Evolutionary conservation across 2,888 invertebrate genomes (phyloP).

Genomic region (Spisula solida): DNA sequence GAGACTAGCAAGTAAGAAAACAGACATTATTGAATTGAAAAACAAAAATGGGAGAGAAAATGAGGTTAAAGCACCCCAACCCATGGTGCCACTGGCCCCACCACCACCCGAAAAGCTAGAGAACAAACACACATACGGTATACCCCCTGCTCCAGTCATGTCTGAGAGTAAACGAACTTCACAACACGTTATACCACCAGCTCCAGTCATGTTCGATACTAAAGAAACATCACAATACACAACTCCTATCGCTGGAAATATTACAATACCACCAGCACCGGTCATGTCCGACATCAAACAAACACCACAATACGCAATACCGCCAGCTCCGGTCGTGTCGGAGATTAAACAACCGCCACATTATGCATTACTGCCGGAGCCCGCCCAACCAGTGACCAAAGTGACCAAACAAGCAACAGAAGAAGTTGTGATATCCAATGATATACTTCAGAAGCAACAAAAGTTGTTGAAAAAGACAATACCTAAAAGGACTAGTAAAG

Average conservation of each 20-base stretch:
- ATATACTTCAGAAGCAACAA: conserved; percentile 60
- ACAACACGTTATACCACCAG: background rate
- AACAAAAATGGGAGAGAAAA: background rate
- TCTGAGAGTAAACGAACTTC: background rate
- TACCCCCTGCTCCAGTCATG: background rate
- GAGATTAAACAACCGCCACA: too few species aligned
- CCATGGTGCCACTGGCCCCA: background rate
- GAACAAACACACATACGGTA: background rate
- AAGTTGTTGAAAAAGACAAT: conserved; percentile 54
- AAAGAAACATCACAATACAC: too few species aligned
- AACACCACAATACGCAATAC: too few species aligned
- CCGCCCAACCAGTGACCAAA: background rate
- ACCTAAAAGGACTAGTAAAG: conserved; percentile 55
- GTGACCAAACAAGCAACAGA: conserved; percentile 8
- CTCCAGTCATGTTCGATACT: background rate
- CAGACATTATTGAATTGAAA: conserved; percentile 50
- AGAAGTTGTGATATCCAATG: conserved; percentile 47
- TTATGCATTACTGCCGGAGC: background rate
- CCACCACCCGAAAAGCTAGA: background rate
- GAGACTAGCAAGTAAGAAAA: conserved; percentile 50
- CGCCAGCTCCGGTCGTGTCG: background rate
- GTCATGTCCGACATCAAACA: background rate
- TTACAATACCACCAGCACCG: background rate
- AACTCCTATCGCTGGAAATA: too few species aligned
- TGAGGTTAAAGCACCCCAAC: background rate